Evolutionary conservation across 2,113 vertebrate genomes (phyloP).

Genomic region (Burhinus bistriatus): DNA sequence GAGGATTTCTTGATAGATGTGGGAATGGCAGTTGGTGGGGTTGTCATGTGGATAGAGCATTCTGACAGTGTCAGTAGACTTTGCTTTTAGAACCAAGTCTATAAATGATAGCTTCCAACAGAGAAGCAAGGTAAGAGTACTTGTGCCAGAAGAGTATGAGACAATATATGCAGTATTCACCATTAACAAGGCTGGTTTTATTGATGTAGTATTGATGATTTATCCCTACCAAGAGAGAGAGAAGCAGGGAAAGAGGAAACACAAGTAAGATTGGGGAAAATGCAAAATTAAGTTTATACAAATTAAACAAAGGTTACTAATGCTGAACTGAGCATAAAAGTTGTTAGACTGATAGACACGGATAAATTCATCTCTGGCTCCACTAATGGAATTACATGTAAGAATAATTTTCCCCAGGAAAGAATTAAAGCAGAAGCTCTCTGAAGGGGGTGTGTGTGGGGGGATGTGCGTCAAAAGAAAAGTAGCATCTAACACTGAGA

Average conservation of each 20-base stretch:
- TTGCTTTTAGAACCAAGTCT: not conserved
- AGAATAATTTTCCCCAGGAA: not conserved
- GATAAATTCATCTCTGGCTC: not conserved
- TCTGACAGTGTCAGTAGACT: not conserved
- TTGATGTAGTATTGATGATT: not conserved
- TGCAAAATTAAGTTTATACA: not conserved
- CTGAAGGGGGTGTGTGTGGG: too few relatives aligned
- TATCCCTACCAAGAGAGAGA: not conserved
- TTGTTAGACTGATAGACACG: not conserved
- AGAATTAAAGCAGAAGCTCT: not conserved
- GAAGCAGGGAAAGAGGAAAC: not conserved
- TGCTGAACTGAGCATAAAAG: not conserved
- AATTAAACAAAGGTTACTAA: not conserved
- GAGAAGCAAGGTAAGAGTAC: not conserved
- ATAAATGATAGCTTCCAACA: not conserved
- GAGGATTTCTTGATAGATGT: not conserved
- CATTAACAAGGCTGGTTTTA: not conserved
- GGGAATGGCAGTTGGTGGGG: not conserved
- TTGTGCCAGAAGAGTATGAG: not conserved
- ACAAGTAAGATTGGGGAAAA: not conserved
- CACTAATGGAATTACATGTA: not conserved
- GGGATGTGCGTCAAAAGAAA: too few relatives aligned
- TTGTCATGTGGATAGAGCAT: rapidly evolving
- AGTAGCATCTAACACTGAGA: not conserved
- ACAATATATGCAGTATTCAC: not conserved